phyloP scores from a whole-genome alignment of 2,113 vertebrate species.

The Perognathus longimembris region DNA sequence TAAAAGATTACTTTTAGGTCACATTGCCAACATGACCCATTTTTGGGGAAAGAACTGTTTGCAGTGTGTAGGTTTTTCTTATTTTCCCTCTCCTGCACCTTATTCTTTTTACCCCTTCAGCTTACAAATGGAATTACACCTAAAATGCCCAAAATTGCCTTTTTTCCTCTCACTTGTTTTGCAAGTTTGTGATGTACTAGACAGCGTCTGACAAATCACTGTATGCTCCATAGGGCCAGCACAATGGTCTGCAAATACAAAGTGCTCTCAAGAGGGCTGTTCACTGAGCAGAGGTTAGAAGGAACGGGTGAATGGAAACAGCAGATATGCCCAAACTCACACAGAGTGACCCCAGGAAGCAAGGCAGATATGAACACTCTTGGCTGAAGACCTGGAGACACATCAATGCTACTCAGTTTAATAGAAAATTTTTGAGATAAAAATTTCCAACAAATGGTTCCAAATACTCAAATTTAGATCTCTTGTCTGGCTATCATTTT shows the following conservation, averaged over 20 bases:
- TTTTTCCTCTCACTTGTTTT: background rate
- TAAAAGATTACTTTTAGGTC: background rate
- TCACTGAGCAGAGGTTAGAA: background rate
- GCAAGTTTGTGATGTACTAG: background rate
- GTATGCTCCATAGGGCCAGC: background rate
- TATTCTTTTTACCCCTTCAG: background rate
- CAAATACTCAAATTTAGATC: constrained; percentile 20
- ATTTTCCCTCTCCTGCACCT: background rate
- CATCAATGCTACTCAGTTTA: background rate
- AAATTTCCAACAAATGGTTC: background rate
- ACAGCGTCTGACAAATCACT: background rate
- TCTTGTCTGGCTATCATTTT: constrained; percentile 19
- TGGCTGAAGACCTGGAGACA: background rate
- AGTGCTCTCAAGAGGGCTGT: background rate
- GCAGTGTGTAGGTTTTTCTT: background rate
- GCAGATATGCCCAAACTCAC: background rate
- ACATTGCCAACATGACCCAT: background rate
- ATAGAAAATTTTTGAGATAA: background rate
- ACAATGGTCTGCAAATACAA: background rate
- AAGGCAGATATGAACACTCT: background rate
- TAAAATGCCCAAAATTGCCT: background rate
- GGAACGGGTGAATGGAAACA: background rate
- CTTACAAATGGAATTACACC: background rate
- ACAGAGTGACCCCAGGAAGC: background rate
- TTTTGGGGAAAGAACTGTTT: too few relatives aligned